Evolutionary conservation across 2,888 invertebrate species (phyloP), one percentile per base, ranked within the genome.

Genomic region (Drosophila formosana): DNA sequence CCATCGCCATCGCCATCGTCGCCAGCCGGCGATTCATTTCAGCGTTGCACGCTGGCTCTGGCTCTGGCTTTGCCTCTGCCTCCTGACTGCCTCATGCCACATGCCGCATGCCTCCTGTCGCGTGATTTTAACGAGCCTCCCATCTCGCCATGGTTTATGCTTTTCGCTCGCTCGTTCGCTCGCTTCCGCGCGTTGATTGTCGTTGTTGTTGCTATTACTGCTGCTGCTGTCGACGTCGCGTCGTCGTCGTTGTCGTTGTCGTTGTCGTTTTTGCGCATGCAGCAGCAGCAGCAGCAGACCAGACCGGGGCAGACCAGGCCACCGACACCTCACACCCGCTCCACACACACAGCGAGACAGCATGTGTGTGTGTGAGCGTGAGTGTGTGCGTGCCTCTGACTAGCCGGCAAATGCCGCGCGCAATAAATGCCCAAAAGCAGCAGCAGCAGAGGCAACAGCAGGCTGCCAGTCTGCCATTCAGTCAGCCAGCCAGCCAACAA

Each of bases 51-150:
- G 72, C 67, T 83, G 77, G 72, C 75, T 75, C 68, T 75, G 72
- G 57, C 75, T 53, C 45, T 56, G 66, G 39, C 45, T 18, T 18
- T 46, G 32, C 11, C 58, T 30, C 30, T 64, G 65, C 32, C 66
- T 47, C 45, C 37, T 53, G 52, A 11, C 57, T 63, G 62, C 49
- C 60, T 65, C 41, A 13, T 71, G 72, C 53, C 47, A 26, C 23
- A 7, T 43, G 58, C 18, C 64, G 65, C 28, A 66, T 49, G 55
- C 46, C 39, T 78, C 84, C 84, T 84, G 84, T 82, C 82, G 82
- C 82, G 82, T 85, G 85, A 85, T 83, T 83, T 83, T 85, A 83
- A 83, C 83, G 85, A 85, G 81, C 82, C 83, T 85, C 81, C 75
- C 79, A 78, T 68, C 82, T 68, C 74, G 70, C 76, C 82, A 82